These are phyloP conservation scores for Edolisoma coerulescens DNA, from an alignment of 2,113 vertebrate genomes.

Conservation along the genomic window DNA sequence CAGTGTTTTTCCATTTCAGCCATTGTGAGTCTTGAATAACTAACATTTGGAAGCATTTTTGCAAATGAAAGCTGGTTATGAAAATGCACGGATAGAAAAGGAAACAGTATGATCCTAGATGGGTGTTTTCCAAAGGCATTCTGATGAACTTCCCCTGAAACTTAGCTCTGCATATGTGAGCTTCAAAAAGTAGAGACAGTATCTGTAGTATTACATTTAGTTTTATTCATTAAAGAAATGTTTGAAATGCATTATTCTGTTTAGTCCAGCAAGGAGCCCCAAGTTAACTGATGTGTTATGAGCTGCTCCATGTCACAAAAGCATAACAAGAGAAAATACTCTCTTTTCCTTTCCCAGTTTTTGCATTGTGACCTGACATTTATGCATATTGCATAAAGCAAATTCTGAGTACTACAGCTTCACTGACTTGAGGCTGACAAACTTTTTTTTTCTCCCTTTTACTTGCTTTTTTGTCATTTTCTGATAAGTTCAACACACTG, in stretches of 20 bases:
- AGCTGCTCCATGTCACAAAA: background rate
- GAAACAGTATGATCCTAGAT: background rate
- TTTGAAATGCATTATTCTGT: background rate
- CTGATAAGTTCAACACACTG: background rate
- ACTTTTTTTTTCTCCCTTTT: background rate
- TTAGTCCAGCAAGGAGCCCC: background rate
- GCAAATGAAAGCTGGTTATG: background rate
- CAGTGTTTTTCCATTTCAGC: background rate
- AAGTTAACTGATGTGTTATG: background rate
- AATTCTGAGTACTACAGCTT: background rate
- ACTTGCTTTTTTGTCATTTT: conserved; percentile 1
- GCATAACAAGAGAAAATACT: background rate
- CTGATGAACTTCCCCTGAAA: background rate
- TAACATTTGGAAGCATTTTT: background rate
- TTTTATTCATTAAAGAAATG: background rate
- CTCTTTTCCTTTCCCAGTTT: background rate
- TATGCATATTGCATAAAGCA: conserved; percentile 42
- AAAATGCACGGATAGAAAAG: background rate
- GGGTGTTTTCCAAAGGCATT: background rate
- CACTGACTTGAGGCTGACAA: background rate
- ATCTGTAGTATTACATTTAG: background rate
- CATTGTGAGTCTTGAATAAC: background rate
- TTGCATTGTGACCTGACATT: background rate
- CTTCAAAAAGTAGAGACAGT: background rate
- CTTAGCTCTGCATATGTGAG: background rate